phyloP scores from a whole-genome alignment of 2,888 invertebrate species.

The Caenorhabditis becei region DNA sequence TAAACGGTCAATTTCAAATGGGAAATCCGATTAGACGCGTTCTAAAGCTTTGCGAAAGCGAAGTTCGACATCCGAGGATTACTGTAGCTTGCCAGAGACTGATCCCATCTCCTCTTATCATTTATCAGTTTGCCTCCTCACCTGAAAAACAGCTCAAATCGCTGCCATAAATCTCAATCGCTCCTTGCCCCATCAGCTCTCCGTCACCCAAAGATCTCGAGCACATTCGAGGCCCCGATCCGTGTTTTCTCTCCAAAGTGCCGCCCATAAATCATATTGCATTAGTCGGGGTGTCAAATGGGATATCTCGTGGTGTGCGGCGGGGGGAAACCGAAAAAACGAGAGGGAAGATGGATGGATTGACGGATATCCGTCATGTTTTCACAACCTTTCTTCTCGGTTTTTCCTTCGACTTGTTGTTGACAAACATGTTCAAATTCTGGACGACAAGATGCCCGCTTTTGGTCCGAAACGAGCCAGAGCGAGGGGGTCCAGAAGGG shows the following conservation, averaged over 20 bases:
- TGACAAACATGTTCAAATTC: constrained; percentile 26
- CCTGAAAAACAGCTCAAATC: constrained; percentile 1
- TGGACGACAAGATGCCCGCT: no score
- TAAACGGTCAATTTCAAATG: no score
- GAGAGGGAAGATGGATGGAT: constrained; percentile 26
- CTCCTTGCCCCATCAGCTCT: neutral
- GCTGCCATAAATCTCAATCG: neutral
- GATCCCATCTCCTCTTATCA: neutral
- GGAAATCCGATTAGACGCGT: no score
- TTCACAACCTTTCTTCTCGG: constrained; percentile 6
- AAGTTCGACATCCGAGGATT: no score
- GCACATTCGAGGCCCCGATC: neutral
- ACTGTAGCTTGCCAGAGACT: no score
- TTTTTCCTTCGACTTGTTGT: constrained; percentile 19
- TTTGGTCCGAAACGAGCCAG: neutral
- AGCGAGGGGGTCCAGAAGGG: no score
- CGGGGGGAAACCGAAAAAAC: constrained; percentile 7
- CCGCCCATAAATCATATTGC: constrained; percentile 31
- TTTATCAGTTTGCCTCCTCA: neutral
- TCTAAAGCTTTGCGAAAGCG: no score
- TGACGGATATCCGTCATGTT: constrained; percentile 23
- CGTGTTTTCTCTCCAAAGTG: constrained; percentile 7
- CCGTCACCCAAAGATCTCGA: neutral
- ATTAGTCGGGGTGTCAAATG: constrained; percentile 41
- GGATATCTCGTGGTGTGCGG: constrained; percentile 32